Evolutionary conservation across 2,888 invertebrate species (phyloP), one percentile per base, ranked within the genome.

Genomic region (Agonopterix arenella): DNA sequence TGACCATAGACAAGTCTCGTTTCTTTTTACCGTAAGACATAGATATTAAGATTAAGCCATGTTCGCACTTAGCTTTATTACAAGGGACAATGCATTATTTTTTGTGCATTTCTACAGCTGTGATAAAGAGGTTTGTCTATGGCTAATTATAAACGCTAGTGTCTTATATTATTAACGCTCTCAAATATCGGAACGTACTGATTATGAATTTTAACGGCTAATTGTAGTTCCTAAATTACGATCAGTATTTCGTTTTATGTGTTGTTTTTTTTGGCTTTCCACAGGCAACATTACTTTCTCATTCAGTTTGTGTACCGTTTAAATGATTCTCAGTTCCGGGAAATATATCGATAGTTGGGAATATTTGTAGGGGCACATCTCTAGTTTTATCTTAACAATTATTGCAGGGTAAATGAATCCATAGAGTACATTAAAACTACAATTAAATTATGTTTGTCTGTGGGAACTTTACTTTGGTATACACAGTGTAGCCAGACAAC

Each of bases 81-180:
- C 76, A 75, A 80, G 70, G 73, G 73, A 80, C 71, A 75, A 84
- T 84, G 84, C 84, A 85, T 81, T 75, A 66, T 60, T 66, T 66
- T 68, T 68, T 74, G 67, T 84, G 88, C 86, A 88, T 88, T 88
- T 88, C 70, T 68, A 75, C 77, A 86, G 77, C 88, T 88, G 88
- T 88, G 88, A 88, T 88, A 85, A 76, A 84, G 83, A 79, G 84
- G 69, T 73, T 82, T 82, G 86, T 83, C 84, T 86, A 84, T 86
- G 84, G 82, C 72, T 68, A 62, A 61, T 62, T 60, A 60, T 66
- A 58, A 28, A 56, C 58, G 67, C 68, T 70, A 65, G 65, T 61
- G 61, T 66, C 58, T 56, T 48, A 44, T 36, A 41, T 44, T 45
- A 52, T 53, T 10, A 47, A 45, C 52, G 60, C 65, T 61, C 60